Evolutionary conservation across 1,140 invertebrate genomes (phyloP), one percentile per base, ranked within the genome.

Genomic region (Ylistrum balloti): DNA sequence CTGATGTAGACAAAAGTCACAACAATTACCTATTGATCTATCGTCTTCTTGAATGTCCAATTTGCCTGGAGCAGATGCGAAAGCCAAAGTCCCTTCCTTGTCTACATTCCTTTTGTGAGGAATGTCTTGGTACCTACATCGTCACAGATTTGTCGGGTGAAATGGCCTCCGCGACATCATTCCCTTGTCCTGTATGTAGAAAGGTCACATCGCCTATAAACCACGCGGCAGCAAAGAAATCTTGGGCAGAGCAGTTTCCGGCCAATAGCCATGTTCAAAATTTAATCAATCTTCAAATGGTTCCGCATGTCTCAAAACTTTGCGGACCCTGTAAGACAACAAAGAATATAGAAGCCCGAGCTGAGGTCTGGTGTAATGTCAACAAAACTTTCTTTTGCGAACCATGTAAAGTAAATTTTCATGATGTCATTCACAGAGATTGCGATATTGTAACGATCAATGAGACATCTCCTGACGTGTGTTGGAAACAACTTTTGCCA

Each of bases 71-170:
- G 20, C 38, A 87, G 45, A 41, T 91, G 34, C 88, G 17, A 34
- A 33, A 34, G 20, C 90, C 90, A 0, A 91, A 91, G 86, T 89
- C 89, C 86, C 33, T 91, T 10, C 88, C 90, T 5, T 91, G 90
- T 91, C 33, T 88, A 32, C 90, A 91, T 89, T 89, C 88, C 9
- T 91, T 89, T 88, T 91, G 90, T 91, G 86, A 91, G 33, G 33
- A 28, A 10, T 91, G 90, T 85, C 87, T 91, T 9, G 20, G 85
- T 33, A 85, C 90, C n/a, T 91, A 88, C 35, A 91, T 91, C 28
- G 13, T 74, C 56, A 38, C 89, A 74, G 56, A 74, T n/a, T 89
- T 38, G 5, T 33, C 86, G 7, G 33, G 17, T 86, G 89, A 33
- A 38, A 88, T 41, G 28, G 17, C 41, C 2, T 35, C 74, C 7